Percentiles rank a stretch among this genome's conserved stretches.
These are phyloP conservation scores for Molanna angustata DNA, from an alignment of 2,888 invertebrate genomes.

Conservation along the genomic window DNA sequence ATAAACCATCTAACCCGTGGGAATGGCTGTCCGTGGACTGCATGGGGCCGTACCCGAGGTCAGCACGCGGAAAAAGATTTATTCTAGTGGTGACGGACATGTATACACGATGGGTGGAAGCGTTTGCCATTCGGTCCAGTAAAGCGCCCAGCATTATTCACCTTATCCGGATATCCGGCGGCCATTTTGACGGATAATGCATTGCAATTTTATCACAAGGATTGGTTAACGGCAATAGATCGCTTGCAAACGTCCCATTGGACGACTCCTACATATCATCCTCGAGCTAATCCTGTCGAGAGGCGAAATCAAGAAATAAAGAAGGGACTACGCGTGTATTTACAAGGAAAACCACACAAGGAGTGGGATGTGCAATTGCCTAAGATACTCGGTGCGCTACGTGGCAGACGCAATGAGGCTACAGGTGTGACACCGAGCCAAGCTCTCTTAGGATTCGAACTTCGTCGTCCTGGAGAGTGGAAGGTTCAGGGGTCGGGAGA, in stretches of 20 bases:
- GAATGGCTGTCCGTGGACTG: not conserved
- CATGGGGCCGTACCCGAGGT: slow-evolving; percentile 5
- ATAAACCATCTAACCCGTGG: not conserved
- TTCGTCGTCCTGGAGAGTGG: slow-evolving; percentile 1
- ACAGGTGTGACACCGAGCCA: slow-evolving; percentile 9
- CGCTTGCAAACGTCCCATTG: slow-evolving; percentile 27
- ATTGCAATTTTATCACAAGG: not conserved
- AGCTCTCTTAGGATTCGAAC: slow-evolving; percentile 5
- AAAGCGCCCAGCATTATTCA: not conserved
- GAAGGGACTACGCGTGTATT: slow-evolving; percentile 25
- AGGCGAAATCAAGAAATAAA: slow-evolving; percentile 34
- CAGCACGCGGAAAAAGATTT: slow-evolving; percentile 22
- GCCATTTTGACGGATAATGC: slow-evolving; percentile 1
- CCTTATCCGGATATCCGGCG: not conserved
- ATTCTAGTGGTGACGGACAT: slow-evolving; percentile 33
- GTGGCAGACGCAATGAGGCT: not conserved
- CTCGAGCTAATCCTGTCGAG: slow-evolving; percentile 32
- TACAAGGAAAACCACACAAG: not conserved
- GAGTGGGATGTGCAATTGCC: not conserved
- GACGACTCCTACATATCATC: slow-evolving; percentile 34
- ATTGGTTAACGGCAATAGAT: slow-evolving; percentile 11
- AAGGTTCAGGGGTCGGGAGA: slow-evolving; percentile 20
- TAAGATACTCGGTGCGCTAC: not conserved
- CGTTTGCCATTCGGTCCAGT: slow-evolving; percentile 23
- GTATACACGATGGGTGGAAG: slow-evolving; percentile 34